These are phyloP conservation scores for Zosterops lateralis DNA, from an alignment of 2,113 vertebrate species.

Conservation along the genomic window DNA sequence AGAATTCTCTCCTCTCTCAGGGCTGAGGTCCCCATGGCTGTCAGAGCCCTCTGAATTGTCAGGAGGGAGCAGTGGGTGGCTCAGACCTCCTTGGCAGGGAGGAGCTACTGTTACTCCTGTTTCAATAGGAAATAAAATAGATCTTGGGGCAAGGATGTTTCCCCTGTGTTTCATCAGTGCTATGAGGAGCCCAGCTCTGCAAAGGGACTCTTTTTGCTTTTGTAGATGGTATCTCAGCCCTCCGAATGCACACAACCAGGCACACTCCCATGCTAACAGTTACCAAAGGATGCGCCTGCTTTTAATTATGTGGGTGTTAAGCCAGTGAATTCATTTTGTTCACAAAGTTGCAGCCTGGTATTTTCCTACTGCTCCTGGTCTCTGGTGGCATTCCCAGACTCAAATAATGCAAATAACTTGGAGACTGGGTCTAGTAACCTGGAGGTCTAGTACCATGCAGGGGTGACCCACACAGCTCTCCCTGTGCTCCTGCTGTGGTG, in stretches of 20 bases:
- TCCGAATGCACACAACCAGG: not conserved
- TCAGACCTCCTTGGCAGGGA: not conserved
- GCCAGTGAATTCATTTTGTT: not conserved
- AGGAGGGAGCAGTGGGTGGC: not conserved
- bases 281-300: not conserved
- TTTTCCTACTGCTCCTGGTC: not conserved
- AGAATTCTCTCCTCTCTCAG: not conserved
- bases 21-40: not conserved
- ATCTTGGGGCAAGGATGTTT: not conserved
- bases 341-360: not conserved
- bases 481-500: fast-evolving
- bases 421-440: not conserved
- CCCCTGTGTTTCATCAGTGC: not conserved
- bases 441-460: fast-evolving
- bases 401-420: not conserved
- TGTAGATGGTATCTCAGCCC: not conserved
- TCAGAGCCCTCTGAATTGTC: not conserved
- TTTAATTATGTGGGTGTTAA: constrained; percentile 22
- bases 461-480: not conserved
- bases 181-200: not conserved
- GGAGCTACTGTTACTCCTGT: not conserved
- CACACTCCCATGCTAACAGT: not conserved
- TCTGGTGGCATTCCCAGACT: not conserved
- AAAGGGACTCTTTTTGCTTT: not conserved
- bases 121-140: not conserved